phyloP scores from a whole-genome alignment of 2,113 vertebrate genomes.

The Sciurus niger region DNA sequence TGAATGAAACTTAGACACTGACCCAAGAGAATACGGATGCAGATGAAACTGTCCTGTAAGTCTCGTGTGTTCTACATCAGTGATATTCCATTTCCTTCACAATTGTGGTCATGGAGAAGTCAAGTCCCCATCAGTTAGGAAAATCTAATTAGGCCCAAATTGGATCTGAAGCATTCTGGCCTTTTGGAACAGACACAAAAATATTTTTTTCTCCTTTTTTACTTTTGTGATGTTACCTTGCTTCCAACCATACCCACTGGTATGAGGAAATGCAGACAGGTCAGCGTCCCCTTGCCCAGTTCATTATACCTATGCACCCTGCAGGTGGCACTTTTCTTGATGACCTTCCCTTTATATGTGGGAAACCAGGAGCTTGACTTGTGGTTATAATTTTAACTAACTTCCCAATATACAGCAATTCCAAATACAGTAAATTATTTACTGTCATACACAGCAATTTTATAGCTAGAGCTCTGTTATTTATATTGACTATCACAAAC shows the following conservation, averaged over 20 bases:
- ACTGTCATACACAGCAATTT: not conserved
- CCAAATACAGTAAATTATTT: constrained; percentile 59
- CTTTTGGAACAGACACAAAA: constrained; percentile 33
- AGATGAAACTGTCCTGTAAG: not conserved
- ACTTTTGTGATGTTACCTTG: not conserved
- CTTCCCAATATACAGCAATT: constrained; percentile 43
- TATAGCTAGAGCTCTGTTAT: not conserved
- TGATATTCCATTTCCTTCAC: not conserved
- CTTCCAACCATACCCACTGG: not conserved
- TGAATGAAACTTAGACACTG: not conserved
- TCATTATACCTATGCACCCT: not conserved
- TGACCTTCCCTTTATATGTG: not conserved
- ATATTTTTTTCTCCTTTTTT: not conserved
- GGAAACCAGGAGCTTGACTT: constrained; percentile 21
- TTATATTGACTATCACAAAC: constrained; percentile 54
- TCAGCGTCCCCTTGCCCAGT: not conserved
- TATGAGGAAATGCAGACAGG: not conserved
- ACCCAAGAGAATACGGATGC: not conserved
- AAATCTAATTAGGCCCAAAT: not conserved
- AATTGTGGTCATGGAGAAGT: not conserved
- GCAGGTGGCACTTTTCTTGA: not conserved
- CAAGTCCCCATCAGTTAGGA: not conserved
- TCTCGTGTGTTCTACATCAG: accelerated
- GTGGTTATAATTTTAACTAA: constrained; percentile 31
- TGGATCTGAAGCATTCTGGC: not conserved